A percentile compares a stretch with the other conserved stretches of the same genome.
Evolutionary conservation across 2,888 invertebrate genomes (phyloP).

Genomic region (Cheilosia variabilis): DNA sequence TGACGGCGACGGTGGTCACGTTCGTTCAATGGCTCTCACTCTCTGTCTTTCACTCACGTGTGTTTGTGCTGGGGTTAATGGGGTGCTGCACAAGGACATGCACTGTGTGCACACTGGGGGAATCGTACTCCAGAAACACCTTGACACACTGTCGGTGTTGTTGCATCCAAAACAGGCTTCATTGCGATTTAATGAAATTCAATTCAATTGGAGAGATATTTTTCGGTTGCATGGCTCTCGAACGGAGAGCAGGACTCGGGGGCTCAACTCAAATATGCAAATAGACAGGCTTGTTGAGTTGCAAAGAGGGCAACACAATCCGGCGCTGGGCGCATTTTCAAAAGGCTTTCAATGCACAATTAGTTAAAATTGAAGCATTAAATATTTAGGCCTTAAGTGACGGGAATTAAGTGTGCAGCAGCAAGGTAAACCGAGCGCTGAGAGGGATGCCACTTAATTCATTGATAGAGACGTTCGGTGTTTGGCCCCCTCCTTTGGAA

Average conservation of each 20-base stretch:
- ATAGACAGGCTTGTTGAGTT: slow-evolving; percentile 26
- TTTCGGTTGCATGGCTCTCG: slow-evolving; percentile 51
- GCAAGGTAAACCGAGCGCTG: neutral
- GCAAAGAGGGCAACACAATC: neutral
- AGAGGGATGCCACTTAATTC: neutral
- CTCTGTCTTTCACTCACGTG: slow-evolving; percentile 15
- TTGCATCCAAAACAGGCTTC: slow-evolving; percentile 47
- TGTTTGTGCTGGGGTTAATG: slow-evolving; percentile 46
- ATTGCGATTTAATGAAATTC: slow-evolving; percentile 67
- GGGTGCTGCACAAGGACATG: slow-evolving; percentile 20
- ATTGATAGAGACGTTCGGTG: neutral
- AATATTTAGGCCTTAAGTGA: slow-evolving; percentile 49
- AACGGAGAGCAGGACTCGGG: neutral
- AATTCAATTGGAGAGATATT: slow-evolving; percentile 63
- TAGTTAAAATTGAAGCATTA: slow-evolving; percentile 68
- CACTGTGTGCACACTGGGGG: neutral
- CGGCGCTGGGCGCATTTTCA: slow-evolving; percentile 14
- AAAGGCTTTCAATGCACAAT: slow-evolving; percentile 48
- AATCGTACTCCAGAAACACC: slow-evolving; percentile 49
- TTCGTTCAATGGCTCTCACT: slow-evolving; percentile 19
- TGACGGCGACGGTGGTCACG: slow-evolving; percentile 38
- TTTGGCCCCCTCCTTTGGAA: neutral
- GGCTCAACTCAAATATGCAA: slow-evolving; percentile 46
- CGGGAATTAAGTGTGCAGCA: slow-evolving; percentile 26
- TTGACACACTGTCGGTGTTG: slow-evolving; percentile 38